phyloP scores from a whole-genome alignment of 2,888 invertebrate species.

The Apotomis capreana region DNA sequence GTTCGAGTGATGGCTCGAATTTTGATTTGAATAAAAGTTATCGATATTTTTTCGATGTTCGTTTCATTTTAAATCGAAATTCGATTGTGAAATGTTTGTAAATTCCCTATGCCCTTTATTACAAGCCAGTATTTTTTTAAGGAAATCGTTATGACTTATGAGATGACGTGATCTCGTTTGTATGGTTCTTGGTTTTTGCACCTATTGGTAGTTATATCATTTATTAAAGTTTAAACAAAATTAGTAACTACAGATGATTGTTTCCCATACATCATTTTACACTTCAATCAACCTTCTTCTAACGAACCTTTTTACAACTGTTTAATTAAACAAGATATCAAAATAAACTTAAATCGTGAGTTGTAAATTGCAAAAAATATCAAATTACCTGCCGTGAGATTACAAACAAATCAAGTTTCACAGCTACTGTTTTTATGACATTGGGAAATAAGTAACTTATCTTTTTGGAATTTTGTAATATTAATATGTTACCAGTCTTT shows the following conservation, averaged over 20 bases:
- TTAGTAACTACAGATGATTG: no score
- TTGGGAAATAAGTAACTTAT: background rate
- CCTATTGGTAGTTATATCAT: no score
- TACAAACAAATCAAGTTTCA: constrained; percentile 4
- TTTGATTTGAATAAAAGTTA: constrained; percentile 36
- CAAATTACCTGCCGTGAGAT: background rate
- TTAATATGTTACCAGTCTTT: background rate
- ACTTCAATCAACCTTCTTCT: background rate
- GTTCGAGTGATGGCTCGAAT: constrained; percentile 41
- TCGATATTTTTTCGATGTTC: constrained; percentile 24
- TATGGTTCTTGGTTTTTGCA: no score
- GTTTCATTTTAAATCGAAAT: constrained; percentile 3
- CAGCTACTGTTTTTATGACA: constrained; percentile 17
- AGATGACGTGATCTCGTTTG: background rate
- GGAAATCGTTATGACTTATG: background rate
- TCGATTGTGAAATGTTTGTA: background rate
- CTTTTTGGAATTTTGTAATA: constrained; percentile 2
- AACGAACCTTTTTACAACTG: background rate
- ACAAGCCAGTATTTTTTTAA: background rate
- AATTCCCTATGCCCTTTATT: background rate
- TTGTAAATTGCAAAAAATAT: constrained; percentile 7
- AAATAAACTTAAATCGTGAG: constrained; percentile 8
- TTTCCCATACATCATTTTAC: background rate
- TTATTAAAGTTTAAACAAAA: no score
- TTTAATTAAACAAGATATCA: constrained; percentile 4